Percentiles rank a stretch among this genome's conserved stretches.
Evolutionary conservation across 2,888 invertebrate species (phyloP).

Genomic region (Odiellus spinosus): DNA sequence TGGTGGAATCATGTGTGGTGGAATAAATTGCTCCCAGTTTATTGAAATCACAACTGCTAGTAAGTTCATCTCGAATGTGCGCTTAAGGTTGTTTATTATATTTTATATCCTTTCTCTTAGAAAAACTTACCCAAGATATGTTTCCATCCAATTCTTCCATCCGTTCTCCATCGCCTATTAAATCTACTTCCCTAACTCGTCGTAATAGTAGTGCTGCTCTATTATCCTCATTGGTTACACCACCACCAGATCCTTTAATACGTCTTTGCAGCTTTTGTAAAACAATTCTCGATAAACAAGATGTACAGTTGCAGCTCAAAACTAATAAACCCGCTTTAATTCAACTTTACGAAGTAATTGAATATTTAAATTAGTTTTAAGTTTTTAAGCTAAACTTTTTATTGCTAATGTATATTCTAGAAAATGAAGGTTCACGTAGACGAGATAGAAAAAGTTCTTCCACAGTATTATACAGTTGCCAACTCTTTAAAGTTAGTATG

Average conservation of each 20-base stretch:
- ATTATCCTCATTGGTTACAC: constrained; percentile 27
- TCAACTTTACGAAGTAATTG: constrained; percentile 51
- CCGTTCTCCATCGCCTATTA: no score
- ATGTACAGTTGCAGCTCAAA: constrained; percentile 63
- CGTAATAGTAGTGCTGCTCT: constrained; percentile 20
- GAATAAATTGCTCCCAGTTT: constrained; percentile 78
- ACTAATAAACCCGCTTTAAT: constrained; percentile 61
- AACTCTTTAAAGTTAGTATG: constrained; percentile 33
- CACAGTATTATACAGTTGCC: constrained; percentile 43
- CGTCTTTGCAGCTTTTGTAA: constrained; percentile 34
- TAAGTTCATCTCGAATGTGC: constrained; percentile 18
- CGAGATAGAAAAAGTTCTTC: constrained; percentile 44
- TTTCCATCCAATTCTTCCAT: no score
- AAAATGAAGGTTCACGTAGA: constrained; percentile 59
- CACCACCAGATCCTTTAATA: constrained; percentile 29
- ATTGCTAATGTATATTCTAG: constrained; percentile 10
- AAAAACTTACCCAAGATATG: no score
- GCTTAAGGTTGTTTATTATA: background rate
- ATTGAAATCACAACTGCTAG: constrained; percentile 55
- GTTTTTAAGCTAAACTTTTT: no score
- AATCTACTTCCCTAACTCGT: constrained; percentile 1
- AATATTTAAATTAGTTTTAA: background rate
- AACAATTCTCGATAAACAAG: constrained; percentile 52
- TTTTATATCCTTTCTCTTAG: background rate
- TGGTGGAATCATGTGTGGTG: constrained; percentile 80